Conservation (phyloP, 2,888 invertebrate species). For the Hyposoter dolosus region DNA sequence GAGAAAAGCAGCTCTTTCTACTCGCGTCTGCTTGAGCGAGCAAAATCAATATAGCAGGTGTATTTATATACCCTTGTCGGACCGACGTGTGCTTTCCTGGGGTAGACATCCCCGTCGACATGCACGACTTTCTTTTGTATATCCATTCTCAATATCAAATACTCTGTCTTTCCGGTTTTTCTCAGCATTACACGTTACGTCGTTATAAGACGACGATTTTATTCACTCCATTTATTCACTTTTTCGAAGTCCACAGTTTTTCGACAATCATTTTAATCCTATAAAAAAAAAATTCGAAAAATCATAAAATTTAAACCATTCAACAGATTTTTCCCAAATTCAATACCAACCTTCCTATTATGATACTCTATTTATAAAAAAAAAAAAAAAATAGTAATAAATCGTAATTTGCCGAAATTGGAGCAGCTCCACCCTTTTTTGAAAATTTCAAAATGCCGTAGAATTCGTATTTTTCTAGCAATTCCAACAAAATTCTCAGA, state of each 20-base stretch:
- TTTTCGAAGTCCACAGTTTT: background rate
- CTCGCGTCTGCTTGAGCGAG: slow-evolving; percentile 49
- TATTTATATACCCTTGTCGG: slow-evolving; percentile 63
- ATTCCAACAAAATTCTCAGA: no score
- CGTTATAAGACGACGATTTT: background rate
- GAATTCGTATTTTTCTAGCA: no score
- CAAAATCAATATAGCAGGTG: slow-evolving; percentile 68
- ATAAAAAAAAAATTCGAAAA: background rate
- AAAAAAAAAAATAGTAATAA: no score
- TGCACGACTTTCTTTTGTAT: slow-evolving; percentile 41
- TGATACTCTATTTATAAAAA: no score
- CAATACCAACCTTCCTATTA: no score
- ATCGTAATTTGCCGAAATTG: no score
- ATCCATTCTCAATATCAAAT: slow-evolving; percentile 36
- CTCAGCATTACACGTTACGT: background rate
- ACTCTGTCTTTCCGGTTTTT: background rate
- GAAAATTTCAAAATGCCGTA: no score
- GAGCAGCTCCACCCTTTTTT: no score
- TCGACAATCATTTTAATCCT: background rate
- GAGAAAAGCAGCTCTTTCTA: slow-evolving; percentile 51
- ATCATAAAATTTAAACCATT: no score
- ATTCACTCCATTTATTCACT: background rate
- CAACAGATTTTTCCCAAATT: no score
- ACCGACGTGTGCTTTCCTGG: slow-evolving; percentile 45
- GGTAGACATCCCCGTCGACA: slow-evolving; percentile 56